Base-by-base conservation (phyloP, 2,113 vertebrate species). In the Sialia sialis region DNA sequence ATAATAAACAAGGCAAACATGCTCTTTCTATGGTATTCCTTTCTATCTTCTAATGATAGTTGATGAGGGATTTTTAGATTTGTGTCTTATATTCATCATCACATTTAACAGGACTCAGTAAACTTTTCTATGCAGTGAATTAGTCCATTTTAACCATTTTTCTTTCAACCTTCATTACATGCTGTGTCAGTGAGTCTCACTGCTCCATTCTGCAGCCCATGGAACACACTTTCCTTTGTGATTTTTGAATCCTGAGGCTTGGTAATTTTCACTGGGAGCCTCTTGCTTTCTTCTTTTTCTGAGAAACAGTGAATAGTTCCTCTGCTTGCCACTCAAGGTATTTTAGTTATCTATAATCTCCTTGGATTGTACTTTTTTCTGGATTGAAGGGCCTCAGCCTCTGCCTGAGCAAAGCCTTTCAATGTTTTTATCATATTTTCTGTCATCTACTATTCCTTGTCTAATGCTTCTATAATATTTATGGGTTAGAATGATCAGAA, bases 71-170 rank as follows among this genome's bases (percentile, higher is more conserved):
- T 69, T 93, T 95, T 85, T 69, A 85, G 49, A 77, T 79, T 80
- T 93, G 85, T 77, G 67, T 46, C 79, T 92, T 46, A 30, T 23
- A 62, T 74, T 62, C 63, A 83, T 87, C 26, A 0, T 85, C 78
- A 77, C 63, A 51, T 85, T 91, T 85, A 83, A 77, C 46, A 74
- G 70, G 41, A 46, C 70, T 85, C 72, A 14, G 51, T 7, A 91
- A 90, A 67, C 70, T 14, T 86, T 73, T 69, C 36, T 76, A 11
- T 54, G 58, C 79, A 76, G 54, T 38, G 43, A 46, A 74, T 54
- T 76, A 27, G 72, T 66, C n/a, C 46, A 87, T 91, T 83, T 76
- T 34, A 84, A 87, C 76, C 32, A 75, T 94, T 86, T 94, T 93
- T 67, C 49, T 83, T 93, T 88, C 88, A 79, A 90, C 85, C 63